Percentiles rank a stretch among this genome's conserved stretches.
Evolutionary conservation across 1,140 invertebrate genomes (phyloP).

Genomic region (Arion vulgaris): DNA sequence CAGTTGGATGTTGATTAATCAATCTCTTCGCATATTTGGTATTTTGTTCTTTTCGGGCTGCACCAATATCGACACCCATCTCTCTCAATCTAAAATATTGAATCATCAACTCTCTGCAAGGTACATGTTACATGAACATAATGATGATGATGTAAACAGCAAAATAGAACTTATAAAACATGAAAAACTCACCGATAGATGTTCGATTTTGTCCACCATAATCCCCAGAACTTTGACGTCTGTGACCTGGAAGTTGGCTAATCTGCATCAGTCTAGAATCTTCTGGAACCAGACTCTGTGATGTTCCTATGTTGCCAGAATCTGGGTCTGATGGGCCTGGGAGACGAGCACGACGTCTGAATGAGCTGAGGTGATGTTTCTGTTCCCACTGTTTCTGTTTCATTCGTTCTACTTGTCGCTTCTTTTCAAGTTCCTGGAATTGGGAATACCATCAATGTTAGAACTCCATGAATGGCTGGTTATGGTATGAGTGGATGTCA

Average conservation of each 20-base stretch:
- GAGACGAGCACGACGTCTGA: conserved; percentile 59
- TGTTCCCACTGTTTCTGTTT: conserved; percentile 69
- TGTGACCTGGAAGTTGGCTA: conserved; percentile 38
- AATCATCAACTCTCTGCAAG: too few species aligned
- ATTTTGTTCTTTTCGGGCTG: too few species aligned
- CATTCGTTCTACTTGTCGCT: conserved; percentile 63
- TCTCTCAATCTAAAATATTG: too few species aligned
- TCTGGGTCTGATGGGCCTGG: conserved; percentile 53
- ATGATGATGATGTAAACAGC: too few species aligned
- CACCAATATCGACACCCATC: too few species aligned
- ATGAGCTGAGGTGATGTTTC: conserved; percentile 64
- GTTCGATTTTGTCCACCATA: conserved; percentile 6
- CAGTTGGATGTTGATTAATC: too few species aligned
- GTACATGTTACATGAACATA: too few species aligned
- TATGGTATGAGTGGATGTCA: too few species aligned
- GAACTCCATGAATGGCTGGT: neutral
- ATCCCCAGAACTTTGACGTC: conserved; percentile 31
- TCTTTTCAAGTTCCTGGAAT: conserved; percentile 65
- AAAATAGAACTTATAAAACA: too few species aligned
- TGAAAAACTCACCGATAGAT: conserved; percentile 1
- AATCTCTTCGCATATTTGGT: too few species aligned
- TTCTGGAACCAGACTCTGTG: conserved; percentile 37
- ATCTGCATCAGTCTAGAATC: conserved; percentile 39
- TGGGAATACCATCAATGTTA: conserved; percentile 14
- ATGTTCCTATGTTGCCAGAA: conserved; percentile 30